These are phyloP conservation scores for Julus scandinavius DNA, from an alignment of 2,888 invertebrate genomes.

Conservation along the genomic window DNA sequence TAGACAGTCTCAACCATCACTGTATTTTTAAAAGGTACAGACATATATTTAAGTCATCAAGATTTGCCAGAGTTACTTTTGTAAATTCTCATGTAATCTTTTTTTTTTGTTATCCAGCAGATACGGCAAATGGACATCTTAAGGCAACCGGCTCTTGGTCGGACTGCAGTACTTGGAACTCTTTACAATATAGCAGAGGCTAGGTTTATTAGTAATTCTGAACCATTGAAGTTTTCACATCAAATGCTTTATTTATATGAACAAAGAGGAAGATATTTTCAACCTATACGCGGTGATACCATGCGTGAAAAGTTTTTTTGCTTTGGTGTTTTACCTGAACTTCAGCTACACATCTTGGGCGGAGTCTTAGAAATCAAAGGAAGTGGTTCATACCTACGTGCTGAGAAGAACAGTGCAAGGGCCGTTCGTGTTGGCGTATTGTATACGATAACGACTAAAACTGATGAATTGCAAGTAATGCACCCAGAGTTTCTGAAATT, in stretches of 20 bases:
- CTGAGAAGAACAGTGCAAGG: background rate
- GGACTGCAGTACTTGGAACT: background rate
- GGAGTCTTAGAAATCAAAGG: background rate
- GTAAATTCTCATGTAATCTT: too few species aligned
- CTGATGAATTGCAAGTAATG: background rate
- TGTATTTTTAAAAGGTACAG: too few species aligned
- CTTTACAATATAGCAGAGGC: background rate
- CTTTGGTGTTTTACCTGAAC: background rate
- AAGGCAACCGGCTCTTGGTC: background rate
- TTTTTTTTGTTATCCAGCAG: too few species aligned
- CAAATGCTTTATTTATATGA: background rate
- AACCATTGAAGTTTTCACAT: background rate
- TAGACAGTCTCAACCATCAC: too few species aligned
- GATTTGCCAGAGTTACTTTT: too few species aligned
- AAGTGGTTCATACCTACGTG: background rate
- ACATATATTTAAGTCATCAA: too few species aligned
- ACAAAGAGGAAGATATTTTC: too few species aligned
- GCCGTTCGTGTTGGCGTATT: background rate
- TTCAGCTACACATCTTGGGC: conserved; percentile 3
- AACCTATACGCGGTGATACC: too few species aligned
- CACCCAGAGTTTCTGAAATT: background rate
- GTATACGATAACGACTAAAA: background rate
- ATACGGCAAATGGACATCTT: too few species aligned
- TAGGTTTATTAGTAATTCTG: background rate
- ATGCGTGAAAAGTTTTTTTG: background rate